Evolutionary conservation across 2,888 invertebrate genomes (phyloP).

Genomic region (Acanthococcus lagerstroemiae): DNA sequence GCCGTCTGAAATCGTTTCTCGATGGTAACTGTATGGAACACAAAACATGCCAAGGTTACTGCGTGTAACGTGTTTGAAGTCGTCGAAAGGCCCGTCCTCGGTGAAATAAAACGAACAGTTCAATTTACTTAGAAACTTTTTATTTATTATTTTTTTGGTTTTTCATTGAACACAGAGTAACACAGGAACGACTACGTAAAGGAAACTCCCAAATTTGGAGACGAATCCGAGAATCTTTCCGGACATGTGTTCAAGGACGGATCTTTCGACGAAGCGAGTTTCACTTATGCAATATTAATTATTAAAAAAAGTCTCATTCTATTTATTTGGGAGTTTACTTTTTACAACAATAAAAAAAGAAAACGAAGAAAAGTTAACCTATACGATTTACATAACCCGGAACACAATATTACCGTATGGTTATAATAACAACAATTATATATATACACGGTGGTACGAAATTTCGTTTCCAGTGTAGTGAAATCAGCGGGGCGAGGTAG

Average conservation of each 20-base stretch:
- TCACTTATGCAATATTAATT: too few relatives aligned
- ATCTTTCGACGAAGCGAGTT: slow-evolving; percentile 8
- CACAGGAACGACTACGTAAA: slow-evolving; percentile 1
- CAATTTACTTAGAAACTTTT: not conserved
- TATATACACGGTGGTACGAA: too few relatives aligned
- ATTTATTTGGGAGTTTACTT: slow-evolving; percentile 29
- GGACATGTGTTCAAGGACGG: slow-evolving; percentile 14
- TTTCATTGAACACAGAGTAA: slow-evolving; percentile 2
- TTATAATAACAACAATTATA: too few relatives aligned
- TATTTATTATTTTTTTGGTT: not conserved
- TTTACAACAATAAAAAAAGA: slow-evolving; percentile 13
- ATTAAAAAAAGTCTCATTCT: slow-evolving; percentile 19
- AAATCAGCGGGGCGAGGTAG: too few relatives aligned
- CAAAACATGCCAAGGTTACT: not conserved
- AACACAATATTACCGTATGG: too few relatives aligned
- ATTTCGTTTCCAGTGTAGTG: too few relatives aligned
- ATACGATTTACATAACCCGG: not conserved
- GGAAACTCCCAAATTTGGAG: slow-evolving; percentile 25
- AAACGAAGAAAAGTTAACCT: not conserved
- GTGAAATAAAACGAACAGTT: slow-evolving; percentile 6
- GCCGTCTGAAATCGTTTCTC: slow-evolving; percentile 20
- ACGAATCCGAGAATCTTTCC: not conserved
- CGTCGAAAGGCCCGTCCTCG: slow-evolving; percentile 15
- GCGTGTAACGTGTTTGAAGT: too few relatives aligned
- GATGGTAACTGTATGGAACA: slow-evolving; percentile 13